phyloP scores from a whole-genome alignment of 2,888 invertebrate genomes.

The Fabriciana adippe region DNA sequence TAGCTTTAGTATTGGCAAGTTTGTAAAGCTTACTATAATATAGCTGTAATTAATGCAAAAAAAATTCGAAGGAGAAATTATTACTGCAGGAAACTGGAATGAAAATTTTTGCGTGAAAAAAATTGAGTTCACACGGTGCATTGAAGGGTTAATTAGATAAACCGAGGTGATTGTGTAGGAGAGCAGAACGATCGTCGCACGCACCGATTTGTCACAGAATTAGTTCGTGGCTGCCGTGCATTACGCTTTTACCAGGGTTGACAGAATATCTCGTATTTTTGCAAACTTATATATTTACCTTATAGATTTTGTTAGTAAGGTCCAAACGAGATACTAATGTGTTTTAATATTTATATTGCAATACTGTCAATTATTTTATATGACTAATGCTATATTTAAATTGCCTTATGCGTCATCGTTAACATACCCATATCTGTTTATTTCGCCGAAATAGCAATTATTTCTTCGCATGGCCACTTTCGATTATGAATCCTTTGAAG shows the following conservation, averaged over 20 bases:
- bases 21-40: no score
- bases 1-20: no score
- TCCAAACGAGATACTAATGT: neutral
- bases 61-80: no score
- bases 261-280: neutral
- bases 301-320: neutral
- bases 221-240: conserved; percentile 43
- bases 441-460: conserved; percentile 24
- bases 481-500: conserved; percentile 31
- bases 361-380: neutral
- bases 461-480: conserved; percentile 1
- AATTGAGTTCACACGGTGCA: conserved; percentile 58
- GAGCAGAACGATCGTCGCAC: conserved; percentile 66
- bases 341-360: neutral
- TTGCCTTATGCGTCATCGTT: conserved; percentile 4
- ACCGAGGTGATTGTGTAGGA: conserved; percentile 64
- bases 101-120: no score
- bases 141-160: conserved; percentile 75
- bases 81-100: no score
- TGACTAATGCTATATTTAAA: neutral
- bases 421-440: conserved; percentile 12
- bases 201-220: conserved; percentile 75
- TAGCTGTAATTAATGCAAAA: no score
- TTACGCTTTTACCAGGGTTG: conserved; percentile 38
- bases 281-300: neutral